These are phyloP conservation scores for Enteromius viviparus DNA, from an alignment of 2,797 vertebrate genomes.

Conservation along the genomic window DNA sequence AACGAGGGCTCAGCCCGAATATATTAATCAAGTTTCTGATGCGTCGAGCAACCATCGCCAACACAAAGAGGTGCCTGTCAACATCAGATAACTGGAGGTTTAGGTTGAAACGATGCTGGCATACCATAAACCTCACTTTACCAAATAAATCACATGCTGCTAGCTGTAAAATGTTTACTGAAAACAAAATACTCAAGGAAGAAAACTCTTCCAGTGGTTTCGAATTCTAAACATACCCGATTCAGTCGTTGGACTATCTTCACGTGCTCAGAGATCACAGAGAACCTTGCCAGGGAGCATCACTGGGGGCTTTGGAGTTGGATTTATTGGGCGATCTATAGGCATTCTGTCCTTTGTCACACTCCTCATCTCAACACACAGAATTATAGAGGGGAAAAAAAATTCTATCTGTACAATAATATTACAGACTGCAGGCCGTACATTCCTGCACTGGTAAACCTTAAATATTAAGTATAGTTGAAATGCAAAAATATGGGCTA, in stretches of 20 bases:
- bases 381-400: not conserved
- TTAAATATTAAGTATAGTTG: constrained; percentile 73
- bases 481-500: constrained; percentile 69
- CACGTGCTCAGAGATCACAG: constrained; percentile 15
- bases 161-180: not conserved
- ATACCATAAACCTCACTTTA: not conserved
- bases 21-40: constrained; percentile 1
- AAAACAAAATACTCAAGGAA: constrained; percentile 6
- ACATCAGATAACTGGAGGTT: not conserved
- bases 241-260: not conserved
- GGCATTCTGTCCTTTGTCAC: constrained; percentile 46
- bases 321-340: constrained; percentile 39
- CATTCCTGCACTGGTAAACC: constrained; percentile 63
- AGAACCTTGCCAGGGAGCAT: constrained; percentile 29
- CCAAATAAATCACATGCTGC: constrained; percentile 6
- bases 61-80: not conserved
- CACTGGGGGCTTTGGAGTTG: constrained; percentile 13
- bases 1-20: constrained; percentile 18
- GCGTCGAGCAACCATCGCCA: not conserved
- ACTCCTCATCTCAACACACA: constrained; percentile 35
- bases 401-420: constrained; percentile 63
- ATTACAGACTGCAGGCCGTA: constrained; percentile 70
- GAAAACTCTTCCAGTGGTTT: constrained; percentile 3
- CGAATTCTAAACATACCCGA: not conserved
- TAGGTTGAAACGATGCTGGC: not conserved